A percentile compares a stretch with the other conserved stretches of the same genome.
Conservation (phyloP, 2,888 invertebrate species). For the Eilema depressum region DNA sequence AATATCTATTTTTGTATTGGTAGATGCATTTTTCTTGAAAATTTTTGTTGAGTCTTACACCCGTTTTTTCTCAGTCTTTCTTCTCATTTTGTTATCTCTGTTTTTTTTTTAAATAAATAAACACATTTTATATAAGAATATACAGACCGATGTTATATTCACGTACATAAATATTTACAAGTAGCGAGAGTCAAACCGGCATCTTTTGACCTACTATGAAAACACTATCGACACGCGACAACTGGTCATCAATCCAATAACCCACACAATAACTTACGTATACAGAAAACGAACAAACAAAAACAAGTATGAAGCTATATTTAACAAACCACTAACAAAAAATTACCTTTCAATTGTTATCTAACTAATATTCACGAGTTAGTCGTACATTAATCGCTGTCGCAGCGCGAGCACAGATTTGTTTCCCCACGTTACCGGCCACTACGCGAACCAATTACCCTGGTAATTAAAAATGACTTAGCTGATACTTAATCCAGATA, state of each 20-base stretch:
- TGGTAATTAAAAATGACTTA: constrained; percentile 78
- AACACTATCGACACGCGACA: background rate
- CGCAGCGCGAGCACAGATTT: constrained; percentile 34
- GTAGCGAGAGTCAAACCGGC: background rate
- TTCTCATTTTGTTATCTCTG: too few relatives aligned
- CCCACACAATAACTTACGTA: background rate
- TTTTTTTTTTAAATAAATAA: too few relatives aligned
- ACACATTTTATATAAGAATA: too few relatives aligned
- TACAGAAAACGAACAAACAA: background rate
- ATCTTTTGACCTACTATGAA: background rate
- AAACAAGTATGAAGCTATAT: background rate
- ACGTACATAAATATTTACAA: background rate
- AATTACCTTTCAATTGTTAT: constrained; percentile 9
- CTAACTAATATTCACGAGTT: constrained; percentile 20
- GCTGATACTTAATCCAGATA: constrained; percentile 63
- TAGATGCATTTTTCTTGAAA: background rate
- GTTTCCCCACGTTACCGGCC: constrained; percentile 41
- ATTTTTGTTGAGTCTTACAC: too few relatives aligned
- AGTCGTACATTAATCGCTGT: constrained; percentile 29
- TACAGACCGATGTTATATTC: background rate
- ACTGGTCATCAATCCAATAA: background rate
- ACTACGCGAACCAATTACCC: constrained; percentile 56
- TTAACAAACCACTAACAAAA: background rate
- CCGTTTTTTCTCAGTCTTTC: too few relatives aligned
- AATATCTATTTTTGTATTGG: background rate